These are phyloP conservation scores for Drosophila punjabiensis DNA, from an alignment of 1,140 invertebrate genomes.

Conservation along the genomic window DNA sequence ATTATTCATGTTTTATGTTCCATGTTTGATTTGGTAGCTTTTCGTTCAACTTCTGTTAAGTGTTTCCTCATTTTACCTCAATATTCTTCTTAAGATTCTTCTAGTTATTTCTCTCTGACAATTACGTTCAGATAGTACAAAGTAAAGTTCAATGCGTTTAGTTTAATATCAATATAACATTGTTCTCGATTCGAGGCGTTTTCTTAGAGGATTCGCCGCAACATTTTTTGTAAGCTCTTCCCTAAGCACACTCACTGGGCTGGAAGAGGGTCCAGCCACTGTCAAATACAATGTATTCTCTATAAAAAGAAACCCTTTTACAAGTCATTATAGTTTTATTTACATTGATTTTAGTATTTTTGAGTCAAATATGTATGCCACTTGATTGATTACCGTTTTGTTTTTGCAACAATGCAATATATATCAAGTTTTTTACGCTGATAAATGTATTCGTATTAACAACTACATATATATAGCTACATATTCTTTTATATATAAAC, in stretches of 20 bases:
- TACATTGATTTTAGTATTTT: slow-evolving; percentile 9
- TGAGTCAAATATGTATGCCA: slow-evolving; percentile 35
- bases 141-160: slow-evolving; percentile 19
- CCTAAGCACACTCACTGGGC: slow-evolving; percentile 27
- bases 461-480: slow-evolving; percentile 53
- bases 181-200: slow-evolving; percentile 1
- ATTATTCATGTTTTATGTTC: slow-evolving; percentile 55
- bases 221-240: slow-evolving; percentile 24
- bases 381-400: slow-evolving; percentile 28
- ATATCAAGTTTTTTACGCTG: slow-evolving; percentile 41
- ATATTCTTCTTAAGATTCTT: slow-evolving; percentile 26
- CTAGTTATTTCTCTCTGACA: slow-evolving; percentile 29
- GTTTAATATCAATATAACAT: slow-evolving; percentile 10
- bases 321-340: slow-evolving; percentile 2
- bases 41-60: slow-evolving; percentile 31
- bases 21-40: slow-evolving; percentile 47
- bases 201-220: slow-evolving; percentile 23
- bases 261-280: slow-evolving; percentile 1
- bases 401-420: slow-evolving; percentile 60
- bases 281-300: slow-evolving; percentile 18
- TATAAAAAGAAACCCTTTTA: slow-evolving; percentile 1
- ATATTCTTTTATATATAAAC: slow-evolving; percentile 42
- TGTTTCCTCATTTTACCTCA: slow-evolving; percentile 22
- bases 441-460: slow-evolving; percentile 56
- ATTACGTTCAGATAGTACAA: slow-evolving; percentile 25